Base-by-base conservation (phyloP, 2,888 invertebrate species). In the Malacosoma neustria region DNA sequence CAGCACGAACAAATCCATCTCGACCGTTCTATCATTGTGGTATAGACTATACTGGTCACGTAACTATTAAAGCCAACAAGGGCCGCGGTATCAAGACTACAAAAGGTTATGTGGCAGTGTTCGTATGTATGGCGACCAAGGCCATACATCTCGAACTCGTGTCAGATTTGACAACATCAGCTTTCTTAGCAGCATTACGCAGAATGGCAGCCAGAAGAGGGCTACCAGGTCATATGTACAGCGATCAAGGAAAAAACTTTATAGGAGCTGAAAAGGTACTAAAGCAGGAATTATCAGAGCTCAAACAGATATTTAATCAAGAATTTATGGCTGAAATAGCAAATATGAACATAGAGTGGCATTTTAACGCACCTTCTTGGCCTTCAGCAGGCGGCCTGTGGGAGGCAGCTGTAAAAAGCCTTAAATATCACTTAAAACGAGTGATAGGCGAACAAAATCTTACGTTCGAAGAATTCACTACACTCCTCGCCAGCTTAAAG, bases 101-200 rank as follows among this genome's bases (percentile, higher is more conserved):
- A 1, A 54, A 57, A 31, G 45, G 42, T 3, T 58, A 58, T 14
- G 48, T 57, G 6, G 38, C 45, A 3, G 39, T 59, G 3, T 61
- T 62, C 30, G 13, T 51, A 0, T 48, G 48, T 33, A 45, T 59
- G 44, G 37, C 48, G 0, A 48, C 51, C 0, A 52, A 51, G n/a
- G 55, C 54, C 0, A 39, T 57, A 3, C 60, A 64, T 37, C 33
- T 66, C 0, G 67, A 67, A 32, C 31, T 53, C 1, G 65, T 60
- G 0, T 44, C 46, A 1, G 53, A 55, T 9, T 44, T 66, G 0
- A 52, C 54, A 1, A 45, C 61, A 1, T 51, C 57, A 29, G 43
- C 50, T 0, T 54, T 54, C 14, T 38, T 54, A 6, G 52, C 38
- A n/a, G 51, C 51, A 1, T 54, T 53, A 13, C 29, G 29, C 14